Evolutionary conservation across 2,113 vertebrate species (phyloP), one percentile per base, ranked within the genome.

Genomic region (Asarcornis scutulata): DNA sequence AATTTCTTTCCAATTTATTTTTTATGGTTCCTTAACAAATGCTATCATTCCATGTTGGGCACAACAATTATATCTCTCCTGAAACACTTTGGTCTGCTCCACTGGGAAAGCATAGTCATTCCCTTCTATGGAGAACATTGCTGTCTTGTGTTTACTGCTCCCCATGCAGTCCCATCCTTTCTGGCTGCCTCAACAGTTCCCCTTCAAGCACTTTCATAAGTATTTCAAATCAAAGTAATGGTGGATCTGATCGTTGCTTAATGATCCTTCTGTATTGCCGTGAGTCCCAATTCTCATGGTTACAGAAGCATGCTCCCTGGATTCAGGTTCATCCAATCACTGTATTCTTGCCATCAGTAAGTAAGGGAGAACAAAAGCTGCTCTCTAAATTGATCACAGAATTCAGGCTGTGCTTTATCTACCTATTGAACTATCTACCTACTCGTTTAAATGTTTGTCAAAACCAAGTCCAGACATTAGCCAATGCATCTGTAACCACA

Each of bases 291-390:
- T 53, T 55, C 34, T 40, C 46, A 34, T 22, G 26, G 31, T 59
- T 73, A 53, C 10, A 18, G 1, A 5, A 7, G 31, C 29, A 2
- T 31, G 18, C 11, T 64, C 13, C 32, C 1, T 0, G 9, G 22
- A 16, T 73, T 62, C n/a, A 31, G 3, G 26, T 59, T 84, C 32
- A 32, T 74, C 62, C 40, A 32, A 23, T 32, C 46, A 17, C 42
- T 62, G 40, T 15, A 29, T 22, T 15, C 21, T 52, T 90, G 78
- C 18, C 0, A 0, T 38, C 26, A 36, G 46, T 53, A 75, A 71
- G 20, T 17, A 20, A 4, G 22, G 58, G 75, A 67, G 31, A 44
- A 34, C 5, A 13, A 27, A 69, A 59, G 22, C 8, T 84, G 34
- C 11, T 81, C 68, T 60, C 14, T 76, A 26, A 69, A 74, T 50